These are phyloP conservation scores for Mesoclemmys tuberculata DNA, from an alignment of 2,113 vertebrate species.

Conservation along the genomic window DNA sequence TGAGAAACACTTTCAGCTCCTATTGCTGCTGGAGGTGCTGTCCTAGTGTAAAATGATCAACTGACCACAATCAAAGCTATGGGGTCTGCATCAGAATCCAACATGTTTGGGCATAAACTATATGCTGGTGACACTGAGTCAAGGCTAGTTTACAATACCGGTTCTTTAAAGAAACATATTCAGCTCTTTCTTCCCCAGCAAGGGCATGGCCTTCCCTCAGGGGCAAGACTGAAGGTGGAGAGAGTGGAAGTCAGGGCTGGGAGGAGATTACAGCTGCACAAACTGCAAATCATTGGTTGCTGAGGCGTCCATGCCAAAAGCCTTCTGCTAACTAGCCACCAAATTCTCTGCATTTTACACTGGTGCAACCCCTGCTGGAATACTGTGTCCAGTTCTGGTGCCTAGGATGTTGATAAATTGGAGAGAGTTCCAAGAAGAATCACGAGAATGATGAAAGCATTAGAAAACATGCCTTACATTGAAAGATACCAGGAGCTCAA, in stretches of 20 bases:
- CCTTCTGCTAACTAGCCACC: constrained; percentile 26
- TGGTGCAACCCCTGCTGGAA: neutral
- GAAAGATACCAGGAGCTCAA: neutral
- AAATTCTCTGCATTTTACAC: neutral
- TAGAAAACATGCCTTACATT: neutral
- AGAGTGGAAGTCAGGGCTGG: constrained; percentile 1
- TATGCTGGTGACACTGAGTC: constrained; percentile 11
- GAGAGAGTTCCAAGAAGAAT: too few relatives aligned
- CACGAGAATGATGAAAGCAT: too few relatives aligned
- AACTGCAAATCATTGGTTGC: constrained; percentile 2
- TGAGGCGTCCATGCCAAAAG: constrained; percentile 28
- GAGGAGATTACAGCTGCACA: constrained; percentile 13
- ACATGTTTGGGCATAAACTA: neutral
- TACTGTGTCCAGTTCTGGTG: neutral
- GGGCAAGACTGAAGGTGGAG: neutral
- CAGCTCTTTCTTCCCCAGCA: constrained; percentile 14
- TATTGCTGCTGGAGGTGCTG: neutral
- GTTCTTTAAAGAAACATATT: neutral
- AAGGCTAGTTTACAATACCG: neutral
- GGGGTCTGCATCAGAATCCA: constrained; percentile 34
- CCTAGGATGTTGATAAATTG: too few relatives aligned
- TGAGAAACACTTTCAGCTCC: neutral
- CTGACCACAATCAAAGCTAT: constrained; percentile 43
- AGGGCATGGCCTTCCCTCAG: neutral
- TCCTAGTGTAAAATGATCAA: constrained; percentile 31